A percentile compares a stretch with the other conserved stretches of the same genome.
Conservation (phyloP, 1,140 invertebrate species). For the Glomeris maerens region DNA sequence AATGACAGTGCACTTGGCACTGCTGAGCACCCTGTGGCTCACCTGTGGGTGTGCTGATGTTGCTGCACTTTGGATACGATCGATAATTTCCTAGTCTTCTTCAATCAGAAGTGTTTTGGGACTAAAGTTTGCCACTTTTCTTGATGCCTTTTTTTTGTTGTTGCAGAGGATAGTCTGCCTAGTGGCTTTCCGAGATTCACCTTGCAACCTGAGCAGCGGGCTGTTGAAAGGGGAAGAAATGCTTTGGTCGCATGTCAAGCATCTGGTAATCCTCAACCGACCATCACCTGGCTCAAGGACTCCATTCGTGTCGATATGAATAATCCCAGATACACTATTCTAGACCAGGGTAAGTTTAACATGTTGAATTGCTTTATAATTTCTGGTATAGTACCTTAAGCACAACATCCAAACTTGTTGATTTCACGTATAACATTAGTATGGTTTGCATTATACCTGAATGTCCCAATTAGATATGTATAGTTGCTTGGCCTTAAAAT, state of each 20-base stretch:
- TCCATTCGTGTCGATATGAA: slow-evolving; percentile 70
- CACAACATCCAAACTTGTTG: not conserved
- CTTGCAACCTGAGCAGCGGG: slow-evolving; percentile 60
- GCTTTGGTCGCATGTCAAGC: slow-evolving; percentile 76
- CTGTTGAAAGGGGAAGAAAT: slow-evolving; percentile 88
- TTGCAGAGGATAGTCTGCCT: slow-evolving; percentile 70
- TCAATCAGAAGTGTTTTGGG: no score
- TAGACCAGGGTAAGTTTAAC: slow-evolving; percentile 46
- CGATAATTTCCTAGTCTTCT: no score
- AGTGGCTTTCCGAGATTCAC: slow-evolving; percentile 80
- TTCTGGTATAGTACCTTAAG: not conserved
- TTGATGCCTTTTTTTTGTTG: slow-evolving; percentile 19
- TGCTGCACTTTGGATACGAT: no score
- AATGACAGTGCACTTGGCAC: no score
- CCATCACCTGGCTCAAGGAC: slow-evolving; percentile 84
- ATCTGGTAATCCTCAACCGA: slow-evolving; percentile 65
- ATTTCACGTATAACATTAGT: no score
- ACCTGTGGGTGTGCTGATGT: no score
- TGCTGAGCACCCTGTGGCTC: no score
- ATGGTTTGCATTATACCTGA: no score
- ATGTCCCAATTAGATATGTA: not conserved
- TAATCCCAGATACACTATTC: slow-evolving; percentile 67
- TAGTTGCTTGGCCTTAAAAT: no score
- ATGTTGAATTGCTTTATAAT: not conserved
- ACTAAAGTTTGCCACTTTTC: not conserved